phyloP scores from a whole-genome alignment of 2,113 vertebrate species.

The Chaetops frenatus region DNA sequence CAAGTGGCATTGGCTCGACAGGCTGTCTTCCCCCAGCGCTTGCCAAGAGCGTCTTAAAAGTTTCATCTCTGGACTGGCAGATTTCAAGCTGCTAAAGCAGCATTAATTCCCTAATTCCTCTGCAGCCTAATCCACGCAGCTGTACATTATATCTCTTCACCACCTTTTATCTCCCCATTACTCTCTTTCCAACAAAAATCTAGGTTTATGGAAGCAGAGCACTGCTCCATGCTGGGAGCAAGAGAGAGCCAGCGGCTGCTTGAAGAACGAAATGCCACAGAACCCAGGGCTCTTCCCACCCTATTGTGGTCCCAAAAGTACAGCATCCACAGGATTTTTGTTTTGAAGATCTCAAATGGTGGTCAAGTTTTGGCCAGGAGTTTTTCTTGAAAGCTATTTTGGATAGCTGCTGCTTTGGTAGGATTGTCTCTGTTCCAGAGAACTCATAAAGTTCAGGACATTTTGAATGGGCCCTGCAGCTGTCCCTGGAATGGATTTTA shows the following conservation, averaged over 20 bases:
- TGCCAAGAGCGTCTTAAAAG: neutral
- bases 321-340: neutral
- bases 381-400: neutral
- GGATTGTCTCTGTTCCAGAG: neutral
- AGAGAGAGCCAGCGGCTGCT: neutral
- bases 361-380: neutral
- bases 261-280: accelerated
- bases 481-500: neutral
- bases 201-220: neutral
- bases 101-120: neutral
- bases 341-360: neutral
- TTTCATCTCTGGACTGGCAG: neutral
- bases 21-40: neutral
- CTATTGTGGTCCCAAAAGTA: neutral
- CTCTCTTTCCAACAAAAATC: neutral
- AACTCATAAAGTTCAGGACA: neutral
- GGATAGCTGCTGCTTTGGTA: neutral
- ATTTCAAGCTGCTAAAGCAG: neutral
- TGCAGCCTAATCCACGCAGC: neutral
- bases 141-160: neutral
- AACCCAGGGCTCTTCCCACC: neutral
- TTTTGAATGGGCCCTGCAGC: neutral
- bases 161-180: neutral
- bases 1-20: neutral
- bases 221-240: neutral